Conservation (phyloP, 2,113 vertebrate genomes). For the Isurus oxyrinchus region DNA sequence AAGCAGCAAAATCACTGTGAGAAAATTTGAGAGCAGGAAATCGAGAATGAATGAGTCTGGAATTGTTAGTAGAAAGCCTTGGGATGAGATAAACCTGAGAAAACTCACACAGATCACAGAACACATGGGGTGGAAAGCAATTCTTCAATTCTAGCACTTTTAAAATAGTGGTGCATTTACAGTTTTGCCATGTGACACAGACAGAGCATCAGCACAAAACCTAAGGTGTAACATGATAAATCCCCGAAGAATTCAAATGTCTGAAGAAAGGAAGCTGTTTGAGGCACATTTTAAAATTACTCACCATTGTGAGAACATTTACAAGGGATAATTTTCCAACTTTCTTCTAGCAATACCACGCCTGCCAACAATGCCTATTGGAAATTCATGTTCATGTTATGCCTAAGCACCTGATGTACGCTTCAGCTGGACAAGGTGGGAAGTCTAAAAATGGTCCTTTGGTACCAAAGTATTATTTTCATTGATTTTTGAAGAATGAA, state of each 20-base stretch:
- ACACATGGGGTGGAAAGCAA: constrained; percentile 4
- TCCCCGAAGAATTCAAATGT: neutral
- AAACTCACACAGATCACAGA: neutral
- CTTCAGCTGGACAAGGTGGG: neutral
- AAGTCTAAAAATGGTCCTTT: neutral
- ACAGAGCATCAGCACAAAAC: neutral
- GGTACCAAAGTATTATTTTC: neutral
- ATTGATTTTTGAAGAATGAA: neutral
- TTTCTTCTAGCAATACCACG: neutral
- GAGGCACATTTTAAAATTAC: neutral
- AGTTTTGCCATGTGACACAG: neutral
- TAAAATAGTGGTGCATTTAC: neutral
- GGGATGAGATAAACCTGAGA: constrained; percentile 4
- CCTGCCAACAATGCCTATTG: neutral
- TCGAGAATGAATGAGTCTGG: neutral
- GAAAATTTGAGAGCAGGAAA: neutral
- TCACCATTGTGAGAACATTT: neutral
- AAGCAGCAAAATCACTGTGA: neutral
- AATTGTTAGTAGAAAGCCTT: neutral
- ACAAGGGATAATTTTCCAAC: neutral
- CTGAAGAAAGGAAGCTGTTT: neutral
- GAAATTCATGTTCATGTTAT: neutral
- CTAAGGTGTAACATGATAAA: neutral
- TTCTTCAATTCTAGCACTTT: neutral
- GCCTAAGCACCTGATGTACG: neutral